phyloP scores from a whole-genome alignment of 2,888 invertebrate species.

The Epirrita christyi region DNA sequence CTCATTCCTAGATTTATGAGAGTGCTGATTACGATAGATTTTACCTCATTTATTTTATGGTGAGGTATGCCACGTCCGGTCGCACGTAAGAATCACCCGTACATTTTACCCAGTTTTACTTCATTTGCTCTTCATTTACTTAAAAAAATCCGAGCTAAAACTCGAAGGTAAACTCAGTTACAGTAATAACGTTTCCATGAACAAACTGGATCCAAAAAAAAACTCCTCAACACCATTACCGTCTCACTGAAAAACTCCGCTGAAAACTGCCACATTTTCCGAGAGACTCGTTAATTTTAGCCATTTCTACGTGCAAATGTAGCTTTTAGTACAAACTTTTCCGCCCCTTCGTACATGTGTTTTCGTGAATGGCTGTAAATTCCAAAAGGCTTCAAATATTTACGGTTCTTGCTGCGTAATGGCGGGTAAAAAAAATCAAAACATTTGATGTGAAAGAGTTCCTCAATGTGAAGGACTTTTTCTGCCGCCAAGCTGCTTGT shows the following conservation, averaged over 20 bases:
- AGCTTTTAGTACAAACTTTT: not conserved
- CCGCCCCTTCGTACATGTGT: not conserved
- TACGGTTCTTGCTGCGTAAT: too few relatives aligned
- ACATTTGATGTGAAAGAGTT: too few relatives aligned
- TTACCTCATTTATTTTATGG: too few relatives aligned
- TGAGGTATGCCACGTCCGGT: too few relatives aligned
- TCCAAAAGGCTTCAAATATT: not conserved
- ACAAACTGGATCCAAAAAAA: conserved; percentile 14
- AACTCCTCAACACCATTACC: conserved; percentile 13
- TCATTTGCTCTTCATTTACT: not conserved
- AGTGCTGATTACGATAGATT: too few relatives aligned
- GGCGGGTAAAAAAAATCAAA: too few relatives aligned
- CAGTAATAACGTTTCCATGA: conserved; percentile 1
- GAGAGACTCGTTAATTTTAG: conserved; percentile 10
- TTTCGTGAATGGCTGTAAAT: not conserved
- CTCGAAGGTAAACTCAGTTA: not conserved
- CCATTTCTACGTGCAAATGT: conserved; percentile 15
- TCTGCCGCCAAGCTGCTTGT: too few relatives aligned
- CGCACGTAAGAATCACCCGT: too few relatives aligned
- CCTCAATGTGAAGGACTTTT: too few relatives aligned
- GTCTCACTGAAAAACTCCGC: conserved; percentile 4
- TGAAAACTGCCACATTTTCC: conserved; percentile 16
- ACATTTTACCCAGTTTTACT: not conserved
- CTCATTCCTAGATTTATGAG: too few relatives aligned
- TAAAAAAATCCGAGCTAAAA: conserved; percentile 5